A percentile compares a stretch with the other conserved stretches of the same genome.
These are phyloP conservation scores for Ptyas mucosa DNA, from an alignment of 2,113 vertebrate genomes.

Conservation along the genomic window DNA sequence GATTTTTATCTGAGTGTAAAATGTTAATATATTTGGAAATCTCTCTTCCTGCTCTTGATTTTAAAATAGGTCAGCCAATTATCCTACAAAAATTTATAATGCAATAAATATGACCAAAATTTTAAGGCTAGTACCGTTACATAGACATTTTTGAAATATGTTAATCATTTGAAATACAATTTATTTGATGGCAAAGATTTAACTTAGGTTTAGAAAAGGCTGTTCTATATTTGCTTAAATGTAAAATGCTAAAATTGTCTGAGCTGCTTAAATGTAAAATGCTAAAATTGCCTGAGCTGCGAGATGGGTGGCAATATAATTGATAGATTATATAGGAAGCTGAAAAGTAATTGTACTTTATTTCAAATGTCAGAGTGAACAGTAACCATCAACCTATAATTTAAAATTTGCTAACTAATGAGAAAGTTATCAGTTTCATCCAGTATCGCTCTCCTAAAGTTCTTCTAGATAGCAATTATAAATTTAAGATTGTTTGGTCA, in stretches of 20 bases:
- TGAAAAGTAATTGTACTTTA: background rate
- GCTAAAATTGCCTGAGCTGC: background rate
- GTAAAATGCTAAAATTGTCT: background rate
- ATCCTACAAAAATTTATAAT: background rate
- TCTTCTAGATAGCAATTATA: background rate
- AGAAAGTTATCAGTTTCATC: background rate
- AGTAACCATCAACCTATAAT: background rate
- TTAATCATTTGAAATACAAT: background rate
- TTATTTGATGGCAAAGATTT: background rate
- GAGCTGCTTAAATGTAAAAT: background rate
- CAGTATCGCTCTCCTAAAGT: background rate
- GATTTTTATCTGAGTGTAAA: background rate
- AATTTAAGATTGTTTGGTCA: background rate
- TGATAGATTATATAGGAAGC: background rate
- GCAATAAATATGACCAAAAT: background rate
- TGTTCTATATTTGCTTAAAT: background rate
- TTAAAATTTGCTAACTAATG: background rate
- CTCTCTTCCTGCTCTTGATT: background rate
- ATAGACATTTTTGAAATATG: background rate
- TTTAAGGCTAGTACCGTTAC: background rate
- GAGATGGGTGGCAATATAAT: too few species aligned
- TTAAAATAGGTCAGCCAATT: background rate
- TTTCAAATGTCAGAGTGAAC: background rate
- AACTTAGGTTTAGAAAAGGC: background rate
- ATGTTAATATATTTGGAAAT: background rate